Base-by-base conservation (phyloP, 2,113 vertebrate species). In the Sterrhoptilus dennistouni region DNA sequence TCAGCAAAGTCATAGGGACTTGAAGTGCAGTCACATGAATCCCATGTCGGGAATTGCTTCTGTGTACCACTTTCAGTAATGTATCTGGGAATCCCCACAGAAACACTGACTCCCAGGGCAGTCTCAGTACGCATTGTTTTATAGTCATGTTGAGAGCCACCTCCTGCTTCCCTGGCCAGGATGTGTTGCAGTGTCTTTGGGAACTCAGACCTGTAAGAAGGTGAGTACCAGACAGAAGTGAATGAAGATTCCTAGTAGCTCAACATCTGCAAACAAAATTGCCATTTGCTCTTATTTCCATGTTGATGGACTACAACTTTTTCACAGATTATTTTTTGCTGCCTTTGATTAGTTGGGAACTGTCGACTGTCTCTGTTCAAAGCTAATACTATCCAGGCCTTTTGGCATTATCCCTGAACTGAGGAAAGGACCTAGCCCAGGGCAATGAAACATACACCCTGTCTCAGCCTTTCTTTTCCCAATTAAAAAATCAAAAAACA, bases 21-120 rank as follows among this genome's bases (percentile, higher is more conserved):
- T 45, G 56, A 90, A 95, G 65, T 19, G 36, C 53, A 64, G 15
- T 81, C 83, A 78, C 45, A 24, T 69, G 68, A 94, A 83, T 77
- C 63, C 44, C 19, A 23, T 11, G 60, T 66, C 64, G 31, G 31
- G 72, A 63, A 52, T 63, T 90, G 47, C 68, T 81, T 57, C 59
- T 83, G 50, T 31, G 54, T 78, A 16, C 64, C 3, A 2, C 71
- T 90, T 81, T 31, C 60, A 70, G 5, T 83, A 78, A 47, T 8
- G 42, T n/a, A 1, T 63, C 33, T 59, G 92, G 82, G 87, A 90
- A 66, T 90, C 88, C 87, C 75, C 74, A 7, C 14, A 0, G 42
- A 6, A 47, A 14, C 36, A 3, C 81, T 8, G 29, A 12, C 68
- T 88, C 57, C 70, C 64, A 21, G 27, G 21, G 63, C 28, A 61